Evolutionary conservation across 2,888 invertebrate genomes (phyloP), one percentile per base, ranked within the genome.

Genomic region (Noctua janthe): DNA sequence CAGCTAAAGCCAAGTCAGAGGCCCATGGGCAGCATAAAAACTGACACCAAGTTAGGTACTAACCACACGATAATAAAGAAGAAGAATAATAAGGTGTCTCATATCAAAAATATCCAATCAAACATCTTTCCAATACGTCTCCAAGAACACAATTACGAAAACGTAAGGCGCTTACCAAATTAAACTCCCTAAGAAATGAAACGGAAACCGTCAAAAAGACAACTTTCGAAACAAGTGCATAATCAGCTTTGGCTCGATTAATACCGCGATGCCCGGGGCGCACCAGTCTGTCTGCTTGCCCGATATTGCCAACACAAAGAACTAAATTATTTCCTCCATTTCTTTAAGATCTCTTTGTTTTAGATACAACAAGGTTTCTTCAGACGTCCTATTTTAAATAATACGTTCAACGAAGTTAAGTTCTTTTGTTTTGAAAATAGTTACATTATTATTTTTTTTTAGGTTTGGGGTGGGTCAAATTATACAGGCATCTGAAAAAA

Each of bases 171-270:
- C 74, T 78, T 87, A 87, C 87, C 81, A 90, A 91, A 91, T 90
- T 88, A 87, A 87, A 87, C 75, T 73, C 77, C 77, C 77, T 86
- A 88, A 88, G 85, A 90, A 91, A 83, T 91, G 91, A 91, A 94
- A 95, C 91, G 91, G 91, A 93, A 92, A 91, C 92, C 91, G 85
- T 92, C 90, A 91, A 94, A 94, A 93, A 78, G 91, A 93, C 92
- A 92, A 91, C 90, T 90, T 92, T 92, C 92, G 93, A 93, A 94
- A 94, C 94, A 94, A 94, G 92, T 92, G 93, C 92, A 95, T 96
- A 96, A 96, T 97, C 95, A 95, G 95, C 96, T 96, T 96, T 96
- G 93, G 91, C 94, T 94, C 96, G 95, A 96, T 96, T 96, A 97
- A 96, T 96, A 96, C 94, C 94, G 91, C 92, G 92, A 91, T 93